phyloP scores from a whole-genome alignment of 2,113 vertebrate species.

The Saimiri boliviensis region DNA sequence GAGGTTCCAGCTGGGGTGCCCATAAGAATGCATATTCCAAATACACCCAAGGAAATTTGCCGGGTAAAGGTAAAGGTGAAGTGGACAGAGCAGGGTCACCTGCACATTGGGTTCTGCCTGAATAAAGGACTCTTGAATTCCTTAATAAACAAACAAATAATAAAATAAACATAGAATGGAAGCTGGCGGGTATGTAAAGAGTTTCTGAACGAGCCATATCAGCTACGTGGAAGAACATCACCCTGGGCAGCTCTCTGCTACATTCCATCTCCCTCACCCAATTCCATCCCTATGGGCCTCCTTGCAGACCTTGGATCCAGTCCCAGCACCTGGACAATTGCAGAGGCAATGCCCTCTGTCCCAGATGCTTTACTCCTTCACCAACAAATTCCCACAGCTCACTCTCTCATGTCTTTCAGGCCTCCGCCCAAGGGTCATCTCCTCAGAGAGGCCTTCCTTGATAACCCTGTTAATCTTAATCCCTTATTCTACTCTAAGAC shows the following conservation, averaged over 20 bases:
- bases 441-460: not conserved
- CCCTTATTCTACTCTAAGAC: not conserved
- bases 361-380: too few relatives aligned
- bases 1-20: not conserved
- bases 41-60: not conserved
- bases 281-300: not conserved
- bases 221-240: not conserved
- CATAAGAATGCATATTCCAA: not conserved
- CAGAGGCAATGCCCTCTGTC: not conserved
- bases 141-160: not conserved
- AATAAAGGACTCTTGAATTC: not conserved
- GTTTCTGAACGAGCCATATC: not conserved
- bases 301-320: not conserved
- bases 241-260: not conserved
- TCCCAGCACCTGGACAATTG: not conserved
- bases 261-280: not conserved
- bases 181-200: accelerated
- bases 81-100: not conserved
- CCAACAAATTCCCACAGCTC: not conserved
- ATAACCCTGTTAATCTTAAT: not conserved
- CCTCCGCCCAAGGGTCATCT: not conserved
- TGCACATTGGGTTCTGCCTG: not conserved
- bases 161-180: not conserved
- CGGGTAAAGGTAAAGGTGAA: not conserved
- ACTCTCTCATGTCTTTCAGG: not conserved